Percentiles rank a stretch among this genome's conserved stretches.
phyloP scores from a whole-genome alignment of 2,797 vertebrate species.

The Helicolenus hilgendorfi region DNA sequence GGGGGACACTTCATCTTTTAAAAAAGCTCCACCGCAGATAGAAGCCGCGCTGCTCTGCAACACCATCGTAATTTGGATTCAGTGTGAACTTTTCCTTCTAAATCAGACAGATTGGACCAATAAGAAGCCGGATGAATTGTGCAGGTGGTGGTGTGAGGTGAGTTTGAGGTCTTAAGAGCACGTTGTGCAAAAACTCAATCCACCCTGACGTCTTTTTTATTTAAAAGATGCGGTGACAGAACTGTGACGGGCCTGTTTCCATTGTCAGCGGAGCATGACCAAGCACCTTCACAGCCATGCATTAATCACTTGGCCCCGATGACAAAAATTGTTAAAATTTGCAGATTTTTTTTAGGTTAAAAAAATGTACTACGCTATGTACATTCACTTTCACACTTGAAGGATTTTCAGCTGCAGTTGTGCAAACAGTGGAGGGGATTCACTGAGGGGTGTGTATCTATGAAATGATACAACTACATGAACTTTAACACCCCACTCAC shows the following conservation, averaged over 20 bases:
- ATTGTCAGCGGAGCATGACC: conserved; percentile 39
- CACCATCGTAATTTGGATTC: neutral
- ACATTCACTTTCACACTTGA: conserved; percentile 54
- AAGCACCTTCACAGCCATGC: conserved; percentile 15
- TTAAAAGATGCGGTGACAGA: conserved; percentile 11
- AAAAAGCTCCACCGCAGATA: neutral
- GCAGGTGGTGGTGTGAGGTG: conserved; percentile 3
- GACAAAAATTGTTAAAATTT: neutral
- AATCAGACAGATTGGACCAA: neutral
- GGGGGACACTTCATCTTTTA: neutral
- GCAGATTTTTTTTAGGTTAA: conserved; percentile 17
- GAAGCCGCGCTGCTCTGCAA: neutral
- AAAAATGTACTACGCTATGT: neutral
- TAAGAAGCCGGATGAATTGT: conserved; percentile 19
- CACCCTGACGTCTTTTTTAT: conserved; percentile 17
- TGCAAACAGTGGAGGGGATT: conserved; percentile 54
- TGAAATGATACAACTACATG: conserved; percentile 47
- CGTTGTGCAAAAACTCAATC: neutral
- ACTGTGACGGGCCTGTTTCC: conserved; percentile 32
- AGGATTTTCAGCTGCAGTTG: conserved; percentile 50
- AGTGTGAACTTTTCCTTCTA: neutral
- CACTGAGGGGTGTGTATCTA: conserved; percentile 38
- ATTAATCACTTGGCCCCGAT: neutral
- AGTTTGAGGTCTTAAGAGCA: neutral
- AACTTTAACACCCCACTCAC: conserved; percentile 67